Base-by-base conservation (phyloP, 2,888 invertebrate genomes). In the Venusia cambrica region DNA sequence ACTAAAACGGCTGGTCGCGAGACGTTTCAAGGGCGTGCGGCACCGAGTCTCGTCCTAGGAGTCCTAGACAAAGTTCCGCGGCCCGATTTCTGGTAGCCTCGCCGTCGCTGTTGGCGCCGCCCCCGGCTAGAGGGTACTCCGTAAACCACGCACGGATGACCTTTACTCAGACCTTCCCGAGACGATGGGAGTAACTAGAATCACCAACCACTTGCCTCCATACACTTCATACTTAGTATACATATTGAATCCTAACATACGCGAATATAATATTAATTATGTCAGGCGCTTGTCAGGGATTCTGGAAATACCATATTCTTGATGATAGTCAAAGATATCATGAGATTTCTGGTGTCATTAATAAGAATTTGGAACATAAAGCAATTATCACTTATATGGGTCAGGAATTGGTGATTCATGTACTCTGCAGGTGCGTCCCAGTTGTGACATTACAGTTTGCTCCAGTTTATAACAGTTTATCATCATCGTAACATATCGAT, bases 151-250 rank as follows among this genome's bases (percentile, higher is more conserved):
- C 15, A 31, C 51, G 32, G 11, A 14, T 42, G 76, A 89, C 90
- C 90, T 88, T 88, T 71, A 84, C 93, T 92, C 93, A 93, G 93
- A 93, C 93, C 93, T 93, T 93, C 92, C 93, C 93, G 92, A 84
- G 91, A 89, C 89, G 69, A 54, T 40, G 16, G 16, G 72, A 84
- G 76, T 70, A 81, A 83, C 67, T 38, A 14, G 53, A 44, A 63
- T 54, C 39, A 53, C 42, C 29, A 33, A 25, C 12, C 6, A 11
- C n/a, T n/a, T n/a, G n/a, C n/a, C n/a, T n/a, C n/a, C n/a, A n/a
- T n/a, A n/a, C n/a, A n/a, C n/a, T n/a, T n/a, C n/a, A n/a, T n/a
- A n/a, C n/a, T n/a, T n/a, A n/a, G n/a, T n/a, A n/a, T n/a, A n/a
- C n/a, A n/a, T n/a, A n/a, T n/a, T n/a, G n/a, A n/a, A n/a, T n/a